Evolutionary conservation across 1,140 invertebrate species (phyloP).

Genomic region (Catajapyx aquilonaris): DNA sequence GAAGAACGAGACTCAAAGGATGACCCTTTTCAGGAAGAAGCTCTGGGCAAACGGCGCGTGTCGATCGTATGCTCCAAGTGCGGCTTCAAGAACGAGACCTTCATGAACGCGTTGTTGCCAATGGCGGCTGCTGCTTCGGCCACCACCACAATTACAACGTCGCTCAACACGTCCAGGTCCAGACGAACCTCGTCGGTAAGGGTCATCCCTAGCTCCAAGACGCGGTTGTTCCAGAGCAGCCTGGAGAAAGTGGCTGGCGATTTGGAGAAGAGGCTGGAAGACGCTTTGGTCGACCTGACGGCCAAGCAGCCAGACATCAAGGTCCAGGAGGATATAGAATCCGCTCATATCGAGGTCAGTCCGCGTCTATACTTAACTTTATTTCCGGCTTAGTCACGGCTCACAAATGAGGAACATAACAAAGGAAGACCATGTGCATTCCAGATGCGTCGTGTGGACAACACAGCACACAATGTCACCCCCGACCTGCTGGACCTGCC

Average conservation of each 20-base stretch:
- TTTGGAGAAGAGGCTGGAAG: neutral
- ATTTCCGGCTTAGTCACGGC: too few species aligned
- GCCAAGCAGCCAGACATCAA: neutral
- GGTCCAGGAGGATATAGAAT: too few species aligned
- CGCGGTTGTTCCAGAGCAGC: neutral
- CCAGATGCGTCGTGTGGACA: neutral
- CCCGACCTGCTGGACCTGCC: neutral
- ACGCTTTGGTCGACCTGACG: neutral
- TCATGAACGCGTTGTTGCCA: conserved; percentile 8
- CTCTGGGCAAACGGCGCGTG: conserved; percentile 5
- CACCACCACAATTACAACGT: too few species aligned
- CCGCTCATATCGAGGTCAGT: too few species aligned
- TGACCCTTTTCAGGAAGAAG: neutral
- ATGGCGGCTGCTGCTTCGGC: neutral
- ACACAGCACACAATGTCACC: neutral
- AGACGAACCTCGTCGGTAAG: neutral
- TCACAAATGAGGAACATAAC: neutral
- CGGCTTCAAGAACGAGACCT: conserved; percentile 11
- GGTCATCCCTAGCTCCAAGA: neutral
- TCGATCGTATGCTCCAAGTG: conserved; percentile 12
- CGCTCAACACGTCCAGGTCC: neutral
- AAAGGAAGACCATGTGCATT: neutral
- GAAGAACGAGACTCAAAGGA: too few species aligned
- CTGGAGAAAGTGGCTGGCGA: neutral
- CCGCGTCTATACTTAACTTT: too few species aligned